Evolutionary conservation across 2,113 vertebrate genomes (phyloP).

Genomic region (Recurvirostra avosetta): DNA sequence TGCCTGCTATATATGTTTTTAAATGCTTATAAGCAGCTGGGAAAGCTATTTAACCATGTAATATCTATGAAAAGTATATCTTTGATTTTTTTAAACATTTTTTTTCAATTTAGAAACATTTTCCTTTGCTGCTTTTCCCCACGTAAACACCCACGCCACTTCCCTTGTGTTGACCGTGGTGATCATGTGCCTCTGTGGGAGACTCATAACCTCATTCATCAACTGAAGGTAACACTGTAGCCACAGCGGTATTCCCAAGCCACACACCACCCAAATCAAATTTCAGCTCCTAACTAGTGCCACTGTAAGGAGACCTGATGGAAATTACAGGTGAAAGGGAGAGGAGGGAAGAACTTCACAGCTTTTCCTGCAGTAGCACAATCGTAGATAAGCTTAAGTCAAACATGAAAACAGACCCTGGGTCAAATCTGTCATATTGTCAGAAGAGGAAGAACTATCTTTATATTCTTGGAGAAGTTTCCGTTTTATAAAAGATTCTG

Average conservation of each 20-base stretch:
- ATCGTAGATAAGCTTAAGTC: neutral
- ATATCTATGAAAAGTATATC: neutral
- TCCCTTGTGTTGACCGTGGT: neutral
- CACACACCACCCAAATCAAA: neutral
- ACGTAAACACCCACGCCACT: neutral
- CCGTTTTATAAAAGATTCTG: neutral
- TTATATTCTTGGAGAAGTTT: neutral
- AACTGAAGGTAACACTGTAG: neutral
- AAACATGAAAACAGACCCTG: neutral
- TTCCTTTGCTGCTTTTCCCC: neutral
- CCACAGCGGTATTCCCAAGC: neutral
- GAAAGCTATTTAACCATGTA: neutral
- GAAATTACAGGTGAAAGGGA: neutral
- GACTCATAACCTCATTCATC: neutral
- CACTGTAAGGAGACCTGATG: fast-evolving
- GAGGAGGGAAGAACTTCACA: neutral
- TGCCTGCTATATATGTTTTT: neutral
- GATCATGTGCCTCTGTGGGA: neutral
- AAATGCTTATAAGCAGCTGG: neutral
- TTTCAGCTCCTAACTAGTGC: neutral
- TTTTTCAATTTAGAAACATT: neutral
- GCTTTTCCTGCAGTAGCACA: neutral
- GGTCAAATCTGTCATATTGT: neutral
- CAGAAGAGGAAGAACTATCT: neutral
- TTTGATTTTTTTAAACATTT: neutral